A percentile compares a stretch with the other conserved stretches of the same genome.
Evolutionary conservation across 2,113 vertebrate species (phyloP).

Genomic region (Dromaius novaehollandiae): DNA sequence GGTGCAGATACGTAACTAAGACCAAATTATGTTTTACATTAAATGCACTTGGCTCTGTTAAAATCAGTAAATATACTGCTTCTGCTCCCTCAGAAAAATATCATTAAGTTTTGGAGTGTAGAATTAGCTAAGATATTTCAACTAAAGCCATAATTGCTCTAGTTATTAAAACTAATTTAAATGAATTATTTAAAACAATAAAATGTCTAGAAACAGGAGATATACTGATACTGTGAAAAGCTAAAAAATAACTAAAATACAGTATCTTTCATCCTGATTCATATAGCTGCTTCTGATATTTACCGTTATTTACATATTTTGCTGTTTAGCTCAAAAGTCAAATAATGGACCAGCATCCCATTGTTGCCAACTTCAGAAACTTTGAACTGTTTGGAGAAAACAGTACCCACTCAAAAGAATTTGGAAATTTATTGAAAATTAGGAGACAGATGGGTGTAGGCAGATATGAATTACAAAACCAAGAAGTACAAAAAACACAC

Average conservation of each 20-base stretch:
- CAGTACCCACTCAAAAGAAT: neutral
- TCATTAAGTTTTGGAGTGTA: neutral
- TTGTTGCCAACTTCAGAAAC: neutral
- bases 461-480: neutral
- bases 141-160: neutral
- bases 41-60: neutral
- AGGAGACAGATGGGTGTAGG: neutral
- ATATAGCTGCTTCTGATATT: neutral
- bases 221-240: neutral
- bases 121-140: neutral
- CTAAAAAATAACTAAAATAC: neutral
- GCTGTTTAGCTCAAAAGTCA: neutral
- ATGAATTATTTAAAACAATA: neutral
- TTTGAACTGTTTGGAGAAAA: neutral
- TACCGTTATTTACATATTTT: neutral
- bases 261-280: neutral
- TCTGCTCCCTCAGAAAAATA: neutral
- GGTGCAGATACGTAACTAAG: neutral
- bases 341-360: neutral
- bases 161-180: neutral
- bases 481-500: neutral
- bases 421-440: neutral
- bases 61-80: neutral
- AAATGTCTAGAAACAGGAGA: neutral
- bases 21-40: neutral